Evolutionary conservation across 2,888 invertebrate species (phyloP).

Genomic region (Anoplius nigerrimus): DNA sequence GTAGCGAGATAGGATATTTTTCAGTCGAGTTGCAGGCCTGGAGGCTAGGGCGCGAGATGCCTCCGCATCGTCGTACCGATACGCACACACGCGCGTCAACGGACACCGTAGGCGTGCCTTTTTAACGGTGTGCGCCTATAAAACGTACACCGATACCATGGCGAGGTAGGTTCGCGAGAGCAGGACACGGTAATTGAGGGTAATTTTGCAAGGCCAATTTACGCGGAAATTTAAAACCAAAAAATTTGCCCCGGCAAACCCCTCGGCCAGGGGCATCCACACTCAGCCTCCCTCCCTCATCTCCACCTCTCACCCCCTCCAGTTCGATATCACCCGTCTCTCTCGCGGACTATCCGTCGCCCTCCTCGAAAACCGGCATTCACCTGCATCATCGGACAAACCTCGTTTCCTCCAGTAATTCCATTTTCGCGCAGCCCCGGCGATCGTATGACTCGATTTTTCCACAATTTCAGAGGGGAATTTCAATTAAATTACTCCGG

Average conservation of each 20-base stretch:
- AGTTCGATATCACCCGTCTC: background rate
- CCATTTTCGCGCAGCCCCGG: constrained; percentile 68
- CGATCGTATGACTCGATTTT: constrained; percentile 72
- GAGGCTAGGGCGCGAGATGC: constrained; percentile 29
- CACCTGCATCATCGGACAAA: constrained; percentile 69
- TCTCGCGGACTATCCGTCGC: constrained; percentile 14
- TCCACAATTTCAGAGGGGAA: constrained; percentile 66
- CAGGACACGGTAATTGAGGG: constrained; percentile 61
- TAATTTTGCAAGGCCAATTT: constrained; percentile 69
- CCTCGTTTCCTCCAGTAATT: constrained; percentile 69
- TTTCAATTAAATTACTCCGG: constrained; percentile 67
- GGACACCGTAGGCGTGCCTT: no score
- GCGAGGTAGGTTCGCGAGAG: constrained; percentile 25
- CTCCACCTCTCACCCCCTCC: background rate
- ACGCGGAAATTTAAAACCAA: constrained; percentile 65
- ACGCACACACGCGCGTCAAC: background rate
- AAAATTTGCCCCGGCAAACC: constrained; percentile 53
- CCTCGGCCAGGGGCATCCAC: constrained; percentile 14
- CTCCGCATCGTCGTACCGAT: background rate
- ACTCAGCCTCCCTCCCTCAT: constrained; percentile 25
- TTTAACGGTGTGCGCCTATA: background rate
- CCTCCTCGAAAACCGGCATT: constrained; percentile 45
- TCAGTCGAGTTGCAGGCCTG: constrained; percentile 41
- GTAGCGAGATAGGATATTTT: constrained; percentile 51
- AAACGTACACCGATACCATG: constrained; percentile 1